Percentiles rank a stretch among this genome's conserved stretches.
Conservation (phyloP, 2,797 vertebrate species). For the Danio tinwini region DNA sequence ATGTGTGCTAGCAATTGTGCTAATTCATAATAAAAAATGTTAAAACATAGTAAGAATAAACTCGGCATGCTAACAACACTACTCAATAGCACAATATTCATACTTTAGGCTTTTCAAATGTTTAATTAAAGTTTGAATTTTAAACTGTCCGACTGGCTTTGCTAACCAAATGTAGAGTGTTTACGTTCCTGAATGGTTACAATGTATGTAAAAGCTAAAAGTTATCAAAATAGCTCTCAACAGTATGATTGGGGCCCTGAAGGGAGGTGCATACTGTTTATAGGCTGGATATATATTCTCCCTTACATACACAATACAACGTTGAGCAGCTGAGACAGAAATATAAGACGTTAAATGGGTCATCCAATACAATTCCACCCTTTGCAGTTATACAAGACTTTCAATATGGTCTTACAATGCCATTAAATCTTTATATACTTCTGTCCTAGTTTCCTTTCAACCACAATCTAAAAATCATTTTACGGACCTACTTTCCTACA, state of each 20-base stretch:
- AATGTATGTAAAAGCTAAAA: not conserved
- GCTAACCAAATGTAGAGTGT: too few relatives aligned
- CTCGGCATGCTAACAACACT: too few relatives aligned
- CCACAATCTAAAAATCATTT: not conserved
- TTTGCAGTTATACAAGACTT: slow-evolving; percentile 12
- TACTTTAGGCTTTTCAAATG: too few relatives aligned
- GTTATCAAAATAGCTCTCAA: not conserved
- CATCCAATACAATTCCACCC: slow-evolving; percentile 30
- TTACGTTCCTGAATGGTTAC: too few relatives aligned
- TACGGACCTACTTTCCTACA: not conserved
- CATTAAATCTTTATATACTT: slow-evolving; percentile 22
- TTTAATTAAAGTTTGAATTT: too few relatives aligned
- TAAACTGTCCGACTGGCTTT: too few relatives aligned
- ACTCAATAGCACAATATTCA: too few relatives aligned
- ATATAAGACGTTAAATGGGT: slow-evolving; percentile 24
- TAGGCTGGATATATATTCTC: not conserved
- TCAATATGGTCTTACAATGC: not conserved
- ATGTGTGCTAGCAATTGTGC: too few relatives aligned
- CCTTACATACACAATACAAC: not conserved
- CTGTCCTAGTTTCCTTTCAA: slow-evolving; percentile 29
- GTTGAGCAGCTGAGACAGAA: slow-evolving; percentile 11
- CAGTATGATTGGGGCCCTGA: not conserved
- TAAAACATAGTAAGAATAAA: too few relatives aligned
- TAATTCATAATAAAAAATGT: too few relatives aligned
- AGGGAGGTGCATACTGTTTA: not conserved